Percentiles rank a stretch among this genome's conserved stretches.
Evolutionary conservation across 1,140 invertebrate genomes (phyloP).

Genomic region (Aleiodes sp.): DNA sequence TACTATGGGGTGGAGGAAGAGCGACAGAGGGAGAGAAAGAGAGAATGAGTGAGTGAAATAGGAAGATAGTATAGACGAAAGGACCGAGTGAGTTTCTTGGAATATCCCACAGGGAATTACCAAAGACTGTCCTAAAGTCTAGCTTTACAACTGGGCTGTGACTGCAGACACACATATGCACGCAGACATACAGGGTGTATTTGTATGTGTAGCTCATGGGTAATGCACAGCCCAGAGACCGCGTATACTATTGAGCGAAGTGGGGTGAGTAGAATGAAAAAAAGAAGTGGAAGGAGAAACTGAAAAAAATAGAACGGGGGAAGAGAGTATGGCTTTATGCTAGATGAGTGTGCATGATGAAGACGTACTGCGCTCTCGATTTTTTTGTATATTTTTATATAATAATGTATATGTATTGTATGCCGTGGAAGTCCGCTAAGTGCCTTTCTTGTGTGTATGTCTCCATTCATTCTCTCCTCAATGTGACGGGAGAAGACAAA

Average conservation of each 20-base stretch:
- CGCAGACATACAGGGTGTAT: background rate
- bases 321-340: too few species aligned
- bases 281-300: background rate
- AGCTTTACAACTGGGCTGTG: constrained; percentile 19
- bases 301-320: background rate
- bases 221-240: constrained; percentile 25
- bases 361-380: too few species aligned
- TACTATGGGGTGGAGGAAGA: too few species aligned
- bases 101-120: constrained; percentile 31
- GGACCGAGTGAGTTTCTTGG: constrained; percentile 24
- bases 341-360: too few species aligned
- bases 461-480: too few species aligned
- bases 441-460: too few species aligned
- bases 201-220: constrained; percentile 26
- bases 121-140: constrained; percentile 32
- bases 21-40: too few species aligned
- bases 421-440: too few species aligned
- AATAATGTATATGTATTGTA: too few species aligned
- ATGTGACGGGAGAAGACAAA: too few species aligned
- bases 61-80: background rate
- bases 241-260: constrained; percentile 22
- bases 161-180: background rate
- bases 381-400: too few species aligned
- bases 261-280: background rate
- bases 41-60: background rate